Percentiles rank a stretch among this genome's conserved stretches.
phyloP scores from a whole-genome alignment of 1,140 invertebrate genomes.

The Cardiocondyla obscurior region DNA sequence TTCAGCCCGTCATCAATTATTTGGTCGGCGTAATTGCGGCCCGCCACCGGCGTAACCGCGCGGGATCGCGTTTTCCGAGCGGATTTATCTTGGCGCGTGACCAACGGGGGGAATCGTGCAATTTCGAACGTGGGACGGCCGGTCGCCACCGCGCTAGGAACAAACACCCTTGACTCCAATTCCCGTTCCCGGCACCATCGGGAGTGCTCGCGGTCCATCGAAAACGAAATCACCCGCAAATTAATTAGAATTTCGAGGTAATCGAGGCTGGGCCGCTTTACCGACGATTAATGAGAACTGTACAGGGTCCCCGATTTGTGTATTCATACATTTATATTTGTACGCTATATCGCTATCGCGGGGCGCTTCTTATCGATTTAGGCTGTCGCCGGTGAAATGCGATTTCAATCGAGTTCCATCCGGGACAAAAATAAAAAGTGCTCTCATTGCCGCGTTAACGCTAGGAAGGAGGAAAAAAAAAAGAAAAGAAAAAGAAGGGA shows the following conservation, averaged over 20 bases:
- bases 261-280: conserved; percentile 43
- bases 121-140: neutral
- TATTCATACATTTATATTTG: conserved; percentile 16
- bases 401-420: conserved; percentile 29
- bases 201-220: neutral
- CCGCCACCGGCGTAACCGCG: neutral
- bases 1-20: conserved; percentile 23
- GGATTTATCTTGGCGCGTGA: conserved; percentile 1
- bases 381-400: neutral
- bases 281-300: conserved; percentile 15
- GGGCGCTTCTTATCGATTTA: conserved; percentile 50
- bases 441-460: neutral
- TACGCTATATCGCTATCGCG: neutral
- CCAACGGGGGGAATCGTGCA: neutral
- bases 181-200: neutral
- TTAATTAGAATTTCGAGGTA: conserved; percentile 4
- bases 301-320: neutral
- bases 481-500: neutral
- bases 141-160: neutral
- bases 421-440: neutral
- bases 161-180: neutral
- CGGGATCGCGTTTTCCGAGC: neutral
- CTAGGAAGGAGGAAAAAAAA: too few species aligned
- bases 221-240: neutral
- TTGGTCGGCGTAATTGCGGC: conserved; percentile 19